Conservation (phyloP, 1,140 invertebrate species). For the Aricia agestis region DNA sequence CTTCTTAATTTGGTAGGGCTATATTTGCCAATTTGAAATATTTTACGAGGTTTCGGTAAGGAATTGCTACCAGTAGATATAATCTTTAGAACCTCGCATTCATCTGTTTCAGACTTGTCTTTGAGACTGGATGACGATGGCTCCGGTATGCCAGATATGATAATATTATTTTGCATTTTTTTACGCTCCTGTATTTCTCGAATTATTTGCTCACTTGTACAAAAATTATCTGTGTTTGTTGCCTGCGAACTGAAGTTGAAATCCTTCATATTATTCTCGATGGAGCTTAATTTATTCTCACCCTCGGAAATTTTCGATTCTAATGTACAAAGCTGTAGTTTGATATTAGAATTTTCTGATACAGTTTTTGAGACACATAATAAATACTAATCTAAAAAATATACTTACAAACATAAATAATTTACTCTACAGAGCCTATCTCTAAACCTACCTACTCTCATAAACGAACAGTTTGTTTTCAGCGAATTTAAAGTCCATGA, state of each 20-base stretch:
- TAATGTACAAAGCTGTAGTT: not conserved
- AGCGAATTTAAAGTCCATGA: too few relatives aligned
- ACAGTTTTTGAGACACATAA: not conserved
- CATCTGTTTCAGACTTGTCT: not conserved
- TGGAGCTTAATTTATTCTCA: too few relatives aligned
- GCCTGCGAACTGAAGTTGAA: too few relatives aligned
- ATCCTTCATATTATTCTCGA: too few relatives aligned
- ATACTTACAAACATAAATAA: too few relatives aligned
- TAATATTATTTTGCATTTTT: conserved; percentile 19
- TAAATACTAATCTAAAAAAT: too few relatives aligned
- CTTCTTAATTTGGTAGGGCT: not conserved
- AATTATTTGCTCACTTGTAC: conserved; percentile 13
- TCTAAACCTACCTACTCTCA: too few relatives aligned
- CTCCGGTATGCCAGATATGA: conserved; percentile 17
- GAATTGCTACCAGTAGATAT: not conserved
- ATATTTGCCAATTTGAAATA: conserved; percentile 16
- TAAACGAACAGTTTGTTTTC: too few relatives aligned
- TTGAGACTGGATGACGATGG: not conserved
- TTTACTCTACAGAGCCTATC: too few relatives aligned
- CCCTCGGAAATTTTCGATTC: too few relatives aligned
- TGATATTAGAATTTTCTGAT: not conserved
- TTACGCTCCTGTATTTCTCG: conserved; percentile 18
- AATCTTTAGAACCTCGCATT: too few relatives aligned
- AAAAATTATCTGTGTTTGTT: not conserved
- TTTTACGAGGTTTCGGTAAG: conserved; percentile 7